Conservation (phyloP, 2,797 vertebrate species). For the Avahi laniger region DNA sequence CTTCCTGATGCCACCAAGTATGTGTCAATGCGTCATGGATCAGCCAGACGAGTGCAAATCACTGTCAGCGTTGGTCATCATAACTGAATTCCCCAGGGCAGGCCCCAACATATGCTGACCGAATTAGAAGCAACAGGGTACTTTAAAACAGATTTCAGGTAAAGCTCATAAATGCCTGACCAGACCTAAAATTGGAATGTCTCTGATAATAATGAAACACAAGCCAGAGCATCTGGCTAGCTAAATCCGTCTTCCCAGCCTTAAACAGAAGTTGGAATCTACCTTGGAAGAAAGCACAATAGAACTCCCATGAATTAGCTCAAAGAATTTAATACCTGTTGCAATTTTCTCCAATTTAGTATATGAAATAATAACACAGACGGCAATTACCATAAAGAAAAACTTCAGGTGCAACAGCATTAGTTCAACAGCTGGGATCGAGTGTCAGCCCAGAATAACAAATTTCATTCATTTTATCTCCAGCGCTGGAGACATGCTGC, state of each 20-base stretch:
- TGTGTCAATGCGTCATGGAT: not conserved
- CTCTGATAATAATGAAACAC: slow-evolving; percentile 74
- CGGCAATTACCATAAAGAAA: slow-evolving; percentile 85
- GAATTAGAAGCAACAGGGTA: slow-evolving; percentile 30
- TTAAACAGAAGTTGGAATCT: slow-evolving; percentile 64
- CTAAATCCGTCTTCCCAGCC: slow-evolving; percentile 54
- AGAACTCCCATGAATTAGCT: slow-evolving; percentile 82
- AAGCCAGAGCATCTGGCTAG: slow-evolving; percentile 50
- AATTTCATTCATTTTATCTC: slow-evolving; percentile 86
- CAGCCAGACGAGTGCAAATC: not conserved
- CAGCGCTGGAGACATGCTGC: slow-evolving; percentile 81
- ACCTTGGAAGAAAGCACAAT: slow-evolving; percentile 80
- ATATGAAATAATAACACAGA: slow-evolving; percentile 85
- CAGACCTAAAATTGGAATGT: slow-evolving; percentile 58
- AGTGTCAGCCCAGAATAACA: slow-evolving; percentile 83
- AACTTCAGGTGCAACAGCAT: slow-evolving; percentile 84
- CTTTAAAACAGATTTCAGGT: slow-evolving; percentile 50
- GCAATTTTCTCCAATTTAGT: slow-evolving; percentile 85
- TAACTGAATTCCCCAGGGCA: slow-evolving; percentile 12
- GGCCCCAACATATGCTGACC: not conserved
- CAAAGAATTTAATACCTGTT: slow-evolving; percentile 86
- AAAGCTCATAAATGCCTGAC: slow-evolving; percentile 64
- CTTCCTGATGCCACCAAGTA: not conserved
- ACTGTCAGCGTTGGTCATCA: not conserved
- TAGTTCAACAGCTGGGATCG: slow-evolving; percentile 83